Base-by-base conservation (phyloP, 2,797 vertebrate genomes). In the Poeciliopsis infans region DNA sequence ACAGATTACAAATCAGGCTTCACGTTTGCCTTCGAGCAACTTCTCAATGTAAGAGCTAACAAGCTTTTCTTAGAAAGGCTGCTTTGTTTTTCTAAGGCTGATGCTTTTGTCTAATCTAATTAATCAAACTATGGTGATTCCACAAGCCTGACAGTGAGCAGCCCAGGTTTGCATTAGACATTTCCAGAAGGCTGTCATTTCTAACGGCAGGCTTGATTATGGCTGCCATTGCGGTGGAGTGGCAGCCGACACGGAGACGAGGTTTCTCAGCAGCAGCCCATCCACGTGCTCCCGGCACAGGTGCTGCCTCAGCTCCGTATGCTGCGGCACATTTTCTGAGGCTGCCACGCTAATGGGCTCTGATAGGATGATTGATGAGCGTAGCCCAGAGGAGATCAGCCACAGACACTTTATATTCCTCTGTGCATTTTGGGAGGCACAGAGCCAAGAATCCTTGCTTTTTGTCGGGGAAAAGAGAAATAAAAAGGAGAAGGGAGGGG, bases 1-100 rank as follows among this genome's bases (percentile, higher is more conserved):
- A 99, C 98, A 0, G 98, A 98, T 95, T 99, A 99, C 95, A 99
- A 99, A 92, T 97, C 98, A 25, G 98, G 98, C 91, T 99, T 99
- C 90, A 97, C 98, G 68, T 99, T 98, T 0, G 98, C 98, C 93
- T 99, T 99, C 72, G 97, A 98, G 90, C 98, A 99, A 94, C 97
- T 99, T 89, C 97, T 99, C 87, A 99, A 99, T 0, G 98, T 99
- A 96, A 98, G 97, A 61, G 68, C 76, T 84, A 47, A 41, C 43
- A 51, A 57, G 49, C 64, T 33, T 84, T 83, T 86, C 1, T 51
- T 57, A 46, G 77, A 73, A 71, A 75, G 45, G 55, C 23, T 20
- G n/a, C 66, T 61, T 78, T 80, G 83, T 81, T 81, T 85, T 72
- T 83, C 23, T 75, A 64, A 25, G 45, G 46, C 72, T 20, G 66